Base-by-base conservation (phyloP, 2,797 vertebrate species). In the Eupleurogrammus muticus region DNA sequence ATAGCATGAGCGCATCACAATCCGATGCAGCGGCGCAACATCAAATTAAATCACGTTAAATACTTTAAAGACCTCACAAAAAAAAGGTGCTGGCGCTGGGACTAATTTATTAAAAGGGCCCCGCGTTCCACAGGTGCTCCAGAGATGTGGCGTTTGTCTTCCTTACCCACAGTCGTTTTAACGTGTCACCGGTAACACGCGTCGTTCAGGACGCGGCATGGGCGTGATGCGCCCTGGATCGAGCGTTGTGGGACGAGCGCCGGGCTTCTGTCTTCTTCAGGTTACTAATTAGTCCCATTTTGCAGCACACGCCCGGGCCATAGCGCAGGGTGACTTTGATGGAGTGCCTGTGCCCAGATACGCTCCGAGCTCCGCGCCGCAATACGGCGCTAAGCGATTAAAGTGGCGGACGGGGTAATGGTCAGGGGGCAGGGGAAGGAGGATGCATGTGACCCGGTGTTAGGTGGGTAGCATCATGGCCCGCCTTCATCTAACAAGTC, bases 251-350 rank as follows among this genome's bases (percentile, higher is more conserved):
- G 73, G 83, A 83, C 78, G 81, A 83, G 76, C 72, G 19, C 48
- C 57, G 72, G 17, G 55, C 71, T 70, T 79, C 78, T 86, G 83
- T 83, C 89, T 90, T 80, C n/a, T 84, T 82, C 80, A 70, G 66
- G 82, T 86, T 85, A 81, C 91, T 91, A 92, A 92, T 92, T 91
- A 91, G 88, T 88, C 88, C 87, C 87, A 90, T 92, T n/a, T 91
- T 90, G 89, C 82, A 61, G 83, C 75, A 66, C 85, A 82, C 72
- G 82, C 75, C 83, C 68, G 68, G 81, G 80, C 82, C 82, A 66
- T 76, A 72, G 83, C 75, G 13, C 66, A 76, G 76, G 82, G 76
- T 90, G 91, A 91, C 89, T 90, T 92, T 93, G 92, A 93, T 90
- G 84, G 75, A 92, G 85, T 88, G 80, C 79, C 75, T 23, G 58